These are phyloP conservation scores for Nothoprocta pentlandii DNA, from an alignment of 2,113 vertebrate species.

Conservation along the genomic window DNA sequence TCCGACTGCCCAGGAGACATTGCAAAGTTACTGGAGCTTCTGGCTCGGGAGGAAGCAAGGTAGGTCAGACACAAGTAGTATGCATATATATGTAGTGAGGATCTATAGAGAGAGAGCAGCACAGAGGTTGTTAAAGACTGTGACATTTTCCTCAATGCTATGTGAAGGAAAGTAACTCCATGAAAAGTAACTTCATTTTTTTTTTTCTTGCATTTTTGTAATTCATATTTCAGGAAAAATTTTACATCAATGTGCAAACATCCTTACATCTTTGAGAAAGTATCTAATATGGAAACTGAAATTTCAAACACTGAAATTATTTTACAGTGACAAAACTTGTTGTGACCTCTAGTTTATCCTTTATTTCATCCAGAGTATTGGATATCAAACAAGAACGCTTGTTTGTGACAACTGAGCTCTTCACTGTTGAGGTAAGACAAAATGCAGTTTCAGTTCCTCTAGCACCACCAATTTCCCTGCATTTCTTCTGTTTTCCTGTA, in stretches of 20 bases:
- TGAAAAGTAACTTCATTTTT: no score
- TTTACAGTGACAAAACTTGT: neutral
- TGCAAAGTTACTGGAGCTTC: constrained; percentile 86
- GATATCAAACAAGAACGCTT: constrained; percentile 85
- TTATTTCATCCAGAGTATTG: constrained; percentile 80
- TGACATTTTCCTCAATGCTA: neutral
- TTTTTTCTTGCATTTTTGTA: neutral
- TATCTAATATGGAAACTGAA: neutral
- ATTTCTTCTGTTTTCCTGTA: neutral
- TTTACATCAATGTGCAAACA: neutral
- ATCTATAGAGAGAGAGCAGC: neutral
- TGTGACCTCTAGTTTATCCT: neutral
- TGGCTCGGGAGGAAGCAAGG: constrained; percentile 89
- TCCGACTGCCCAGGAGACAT: constrained; percentile 85
- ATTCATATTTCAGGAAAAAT: neutral
- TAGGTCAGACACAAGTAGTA: constrained; percentile 41
- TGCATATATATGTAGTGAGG: neutral
- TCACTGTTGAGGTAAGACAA: constrained; percentile 84
- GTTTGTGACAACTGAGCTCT: constrained; percentile 83
- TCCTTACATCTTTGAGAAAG: neutral
- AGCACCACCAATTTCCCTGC: neutral
- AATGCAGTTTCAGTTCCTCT: neutral
- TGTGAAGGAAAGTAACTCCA: neutral
- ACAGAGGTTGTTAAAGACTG: neutral
- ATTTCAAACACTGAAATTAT: neutral